Evolutionary conservation across 2,888 invertebrate species (phyloP).

Genomic region (Ornithoptera priamus): DNA sequence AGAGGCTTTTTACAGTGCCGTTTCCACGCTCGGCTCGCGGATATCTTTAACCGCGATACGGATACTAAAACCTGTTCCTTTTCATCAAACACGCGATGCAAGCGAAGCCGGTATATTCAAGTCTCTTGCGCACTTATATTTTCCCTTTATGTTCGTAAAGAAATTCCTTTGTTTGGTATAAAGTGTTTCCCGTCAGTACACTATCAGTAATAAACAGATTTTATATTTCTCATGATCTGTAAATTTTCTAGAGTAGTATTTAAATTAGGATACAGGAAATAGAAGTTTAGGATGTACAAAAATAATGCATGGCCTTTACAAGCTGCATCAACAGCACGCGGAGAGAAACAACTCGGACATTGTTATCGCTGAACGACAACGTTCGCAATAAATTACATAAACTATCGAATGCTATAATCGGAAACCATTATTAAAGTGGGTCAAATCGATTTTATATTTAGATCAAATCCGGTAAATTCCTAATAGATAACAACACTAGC

Average conservation of each 20-base stretch:
- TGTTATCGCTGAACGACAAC: not conserved
- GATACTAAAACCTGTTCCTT: conserved; percentile 21
- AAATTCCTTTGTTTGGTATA: too few relatives aligned
- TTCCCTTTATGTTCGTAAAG: not conserved
- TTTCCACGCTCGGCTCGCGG: conserved; percentile 4
- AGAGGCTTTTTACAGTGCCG: conserved; percentile 13
- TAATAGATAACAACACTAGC: conserved; percentile 7
- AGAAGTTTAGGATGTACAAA: too few relatives aligned
- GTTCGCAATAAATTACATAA: conserved; percentile 4
- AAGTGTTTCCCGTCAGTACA: too few relatives aligned
- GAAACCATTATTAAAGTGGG: not conserved
- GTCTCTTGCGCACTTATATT: not conserved
- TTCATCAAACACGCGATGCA: conserved; percentile 10
- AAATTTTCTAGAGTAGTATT: too few relatives aligned
- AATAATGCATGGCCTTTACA: too few relatives aligned
- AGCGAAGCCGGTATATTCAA: not conserved
- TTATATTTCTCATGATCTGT: too few relatives aligned
- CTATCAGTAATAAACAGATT: too few relatives aligned
- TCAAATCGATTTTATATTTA: conserved; percentile 14
- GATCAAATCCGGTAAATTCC: conserved; percentile 11
- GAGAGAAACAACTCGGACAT: too few relatives aligned
- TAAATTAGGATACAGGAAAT: too few relatives aligned
- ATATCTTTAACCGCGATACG: conserved; percentile 14
- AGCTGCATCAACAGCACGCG: too few relatives aligned
- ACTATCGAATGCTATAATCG: not conserved